These are phyloP conservation scores for Lophius piscatorius DNA, from an alignment of 2,113 vertebrate genomes.

Conservation along the genomic window DNA sequence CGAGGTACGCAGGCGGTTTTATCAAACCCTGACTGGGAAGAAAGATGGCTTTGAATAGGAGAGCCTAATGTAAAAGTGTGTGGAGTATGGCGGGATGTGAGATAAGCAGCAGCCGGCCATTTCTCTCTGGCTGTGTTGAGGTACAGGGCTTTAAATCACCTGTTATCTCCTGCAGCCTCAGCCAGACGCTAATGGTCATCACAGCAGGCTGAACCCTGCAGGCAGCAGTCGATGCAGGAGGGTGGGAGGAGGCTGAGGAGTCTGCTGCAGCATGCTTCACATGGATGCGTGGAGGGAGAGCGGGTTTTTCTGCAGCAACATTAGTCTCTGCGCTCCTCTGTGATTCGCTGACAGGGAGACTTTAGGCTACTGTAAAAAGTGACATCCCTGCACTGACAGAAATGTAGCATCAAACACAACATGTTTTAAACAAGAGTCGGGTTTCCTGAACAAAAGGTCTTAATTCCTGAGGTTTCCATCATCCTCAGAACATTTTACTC, in stretches of 20 bases:
- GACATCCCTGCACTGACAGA: conserved; percentile 33
- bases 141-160: conserved; percentile 81
- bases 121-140: conserved; percentile 70
- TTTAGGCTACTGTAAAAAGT: conserved; percentile 23
- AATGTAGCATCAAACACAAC: background rate
- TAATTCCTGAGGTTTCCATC: too few relatives aligned
- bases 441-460: too few relatives aligned
- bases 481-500: too few relatives aligned
- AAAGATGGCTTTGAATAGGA: conserved; percentile 78
- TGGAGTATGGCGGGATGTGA: conserved; percentile 69
- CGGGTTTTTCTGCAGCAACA: conserved; percentile 25
- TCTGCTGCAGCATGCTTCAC: too few relatives aligned
- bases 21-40: conserved; percentile 77
- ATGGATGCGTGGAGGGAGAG: too few relatives aligned
- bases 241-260: conserved; percentile 3
- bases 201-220: conserved; percentile 61
- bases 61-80: conserved; percentile 81
- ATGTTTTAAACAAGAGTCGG: too few relatives aligned
- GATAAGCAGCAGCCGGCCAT: conserved; percentile 77
- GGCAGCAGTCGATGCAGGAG: conserved; percentile 28
- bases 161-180: conserved; percentile 80
- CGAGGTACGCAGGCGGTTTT: conserved; percentile 68
- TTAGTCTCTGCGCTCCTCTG: conserved; percentile 44
- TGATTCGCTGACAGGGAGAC: too few relatives aligned
- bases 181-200: conserved; percentile 83